Evolutionary conservation across 2,888 invertebrate genomes (phyloP).

Genomic region (Callosobruchus maculatus): DNA sequence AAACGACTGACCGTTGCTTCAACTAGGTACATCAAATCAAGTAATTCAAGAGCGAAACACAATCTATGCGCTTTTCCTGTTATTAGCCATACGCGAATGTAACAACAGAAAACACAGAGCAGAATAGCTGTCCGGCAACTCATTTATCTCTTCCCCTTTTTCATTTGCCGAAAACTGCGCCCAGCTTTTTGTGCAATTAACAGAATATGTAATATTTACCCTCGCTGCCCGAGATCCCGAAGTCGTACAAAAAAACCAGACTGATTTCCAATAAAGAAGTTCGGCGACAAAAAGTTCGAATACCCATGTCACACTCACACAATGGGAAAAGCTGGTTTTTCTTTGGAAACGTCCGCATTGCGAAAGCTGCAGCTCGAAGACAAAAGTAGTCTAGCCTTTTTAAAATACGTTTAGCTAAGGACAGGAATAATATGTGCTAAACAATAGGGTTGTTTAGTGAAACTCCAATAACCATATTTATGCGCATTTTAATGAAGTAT

Average conservation of each 20-base stretch:
- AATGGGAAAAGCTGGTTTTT: neutral
- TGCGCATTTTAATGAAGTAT: no score
- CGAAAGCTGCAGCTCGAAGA: neutral
- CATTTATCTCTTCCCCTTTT: neutral
- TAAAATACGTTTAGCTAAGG: neutral
- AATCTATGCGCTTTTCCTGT: neutral
- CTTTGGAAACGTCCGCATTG: neutral
- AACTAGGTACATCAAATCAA: no score
- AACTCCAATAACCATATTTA: no score
- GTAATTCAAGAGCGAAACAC: neutral
- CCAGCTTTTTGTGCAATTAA: neutral
- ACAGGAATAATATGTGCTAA: no score
- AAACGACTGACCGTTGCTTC: no score
- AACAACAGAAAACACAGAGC: neutral
- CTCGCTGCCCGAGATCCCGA: neutral
- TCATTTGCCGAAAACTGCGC: neutral
- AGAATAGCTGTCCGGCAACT: neutral
- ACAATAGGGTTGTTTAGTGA: no score
- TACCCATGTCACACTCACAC: neutral
- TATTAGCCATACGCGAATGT: neutral
- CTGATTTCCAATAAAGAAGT: neutral
- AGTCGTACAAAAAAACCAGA: neutral
- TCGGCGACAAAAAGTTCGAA: neutral
- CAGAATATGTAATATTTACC: neutral
- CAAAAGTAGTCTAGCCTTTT: neutral